Evolutionary conservation across 1,140 invertebrate species (phyloP), one percentile per base, ranked within the genome.

Genomic region (Achroia grisella): DNA sequence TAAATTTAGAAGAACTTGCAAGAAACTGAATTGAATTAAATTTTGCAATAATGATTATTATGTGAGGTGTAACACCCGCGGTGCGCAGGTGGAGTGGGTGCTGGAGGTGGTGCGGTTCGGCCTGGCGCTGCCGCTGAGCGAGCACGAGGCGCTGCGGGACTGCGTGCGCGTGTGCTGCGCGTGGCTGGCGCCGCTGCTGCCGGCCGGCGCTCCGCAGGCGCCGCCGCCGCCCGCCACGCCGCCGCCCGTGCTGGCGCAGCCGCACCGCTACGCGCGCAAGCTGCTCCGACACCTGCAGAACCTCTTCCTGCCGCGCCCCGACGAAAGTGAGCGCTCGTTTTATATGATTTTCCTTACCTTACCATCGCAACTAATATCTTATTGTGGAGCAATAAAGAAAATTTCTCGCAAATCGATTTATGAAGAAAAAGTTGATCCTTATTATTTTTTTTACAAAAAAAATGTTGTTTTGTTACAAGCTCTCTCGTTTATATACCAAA

Each of bases 111-210:
- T 98, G 12, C 95, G 97, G 65, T 97, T 93, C 87, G 97, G 97
- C 0, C 87, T 99, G 0, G 95, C 94, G 27, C 82, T 99, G 27
- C 96, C 96, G 0, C 73, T 98, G 8, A 51, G 59, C 0, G 96
- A 98, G 76, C 95, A 97, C 78, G 97, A 98, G 58, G 95, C 95
- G 0, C 93, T 99, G 31, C 92, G 96, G 54, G 97, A 98, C 80
- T 99, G 97, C 85, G 97, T 98, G 6, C 95, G 95, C 81, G 93
- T 99, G 13, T 99, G 98, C 73, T 98, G 96, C 81, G 97, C 98
- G 68, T 99, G 97, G 97, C 82, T 99, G 15, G 93, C 93, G 0
- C 94, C 96, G 0, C 86, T 98, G 39, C 90, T 97, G 59, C 92
- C 95, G 1, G 83, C 86, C 33, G 94, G 82, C 83, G 93, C 56